Evolutionary conservation across 2,113 vertebrate species (phyloP).

Genomic region (Prochilodus magdalenae): DNA sequence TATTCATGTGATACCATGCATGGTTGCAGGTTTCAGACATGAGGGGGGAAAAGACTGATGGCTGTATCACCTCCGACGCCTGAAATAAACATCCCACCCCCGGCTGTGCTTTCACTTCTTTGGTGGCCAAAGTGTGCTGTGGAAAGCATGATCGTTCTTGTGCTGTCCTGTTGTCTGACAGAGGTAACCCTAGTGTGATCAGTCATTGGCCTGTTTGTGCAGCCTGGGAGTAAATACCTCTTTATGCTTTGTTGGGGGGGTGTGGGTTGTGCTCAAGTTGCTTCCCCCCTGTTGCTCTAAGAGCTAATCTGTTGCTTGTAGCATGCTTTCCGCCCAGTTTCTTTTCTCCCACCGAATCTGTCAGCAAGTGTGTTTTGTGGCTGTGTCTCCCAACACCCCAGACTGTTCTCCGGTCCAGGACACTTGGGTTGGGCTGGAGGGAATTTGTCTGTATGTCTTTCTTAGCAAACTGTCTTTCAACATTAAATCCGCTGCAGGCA

Average conservation of each 20-base stretch:
- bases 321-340: neutral
- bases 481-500: neutral
- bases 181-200: conserved; percentile 70
- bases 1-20: conserved; percentile 37
- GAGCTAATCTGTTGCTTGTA: conserved; percentile 14
- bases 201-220: conserved; percentile 76
- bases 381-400: neutral
- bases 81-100: conserved; percentile 58
- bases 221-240: conserved; percentile 72
- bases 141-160: conserved; percentile 62
- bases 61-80: conserved; percentile 69
- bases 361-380: conserved; percentile 60
- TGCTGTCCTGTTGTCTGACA: conserved; percentile 60
- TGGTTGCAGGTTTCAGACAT: conserved; percentile 62
- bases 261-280: too few relatives aligned
- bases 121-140: conserved; percentile 46
- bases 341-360: conserved; percentile 65
- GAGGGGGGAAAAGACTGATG: conserved; percentile 61
- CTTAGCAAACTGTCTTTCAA: neutral
- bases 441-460: neutral
- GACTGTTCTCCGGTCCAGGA: neutral
- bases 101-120: conserved; percentile 70
- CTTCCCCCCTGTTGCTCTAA: conserved; percentile 23
- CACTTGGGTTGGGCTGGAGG: neutral
- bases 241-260: conserved; percentile 9